Evolutionary conservation across 2,113 vertebrate species (phyloP), one percentile per base, ranked within the genome.

Genomic region (Nyctereutes procyonoides): DNA sequence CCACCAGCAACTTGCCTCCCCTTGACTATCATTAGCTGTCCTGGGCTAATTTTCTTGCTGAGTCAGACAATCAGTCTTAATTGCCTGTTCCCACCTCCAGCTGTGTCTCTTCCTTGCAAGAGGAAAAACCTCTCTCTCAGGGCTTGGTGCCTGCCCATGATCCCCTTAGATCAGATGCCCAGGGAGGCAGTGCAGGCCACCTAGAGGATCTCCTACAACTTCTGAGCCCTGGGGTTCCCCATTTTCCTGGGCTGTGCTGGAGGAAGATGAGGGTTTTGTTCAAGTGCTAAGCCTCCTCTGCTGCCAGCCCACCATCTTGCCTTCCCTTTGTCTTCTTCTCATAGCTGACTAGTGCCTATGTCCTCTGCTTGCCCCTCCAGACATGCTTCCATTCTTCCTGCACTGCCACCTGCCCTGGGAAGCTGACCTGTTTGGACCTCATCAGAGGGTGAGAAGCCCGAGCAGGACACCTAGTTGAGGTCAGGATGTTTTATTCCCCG

Each of bases 61-160:
- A 97, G 91, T 97, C 96, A 91, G 95, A 85, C 80, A 94, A 95
- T 87, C 97, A 55, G 43, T 76, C 62, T 95, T 97, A 97, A 98
- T 97, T 97, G 95, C 79, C 95, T 6, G 4, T 94, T 81, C 96
- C 94, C 74, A 65, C 93, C 95, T 97, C 95, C 93, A 97, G 88
- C 93, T 93, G 96, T 51, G 71, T 63, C 67, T 96, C 63, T 97
- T 93, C 71, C 80, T 96, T 28, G 0, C 0, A 1, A 14, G 30
- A 55, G 55, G 28, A 19, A 82, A 89, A 93, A 69, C 51, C n/a
- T 65, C 55, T 95, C 58, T 77, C 28, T 53, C 8, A 38, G 53
- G 51, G 63, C 16, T 90, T 77, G 81, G 55, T 88, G 73, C 24
- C 13, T 35, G 65, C 77, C 55, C 43, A 30, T 28, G 74, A 28